Evolutionary conservation across 2,797 vertebrate species (phyloP), one percentile per base, ranked within the genome.

Genomic region (Limnodromus scolopaceus): DNA sequence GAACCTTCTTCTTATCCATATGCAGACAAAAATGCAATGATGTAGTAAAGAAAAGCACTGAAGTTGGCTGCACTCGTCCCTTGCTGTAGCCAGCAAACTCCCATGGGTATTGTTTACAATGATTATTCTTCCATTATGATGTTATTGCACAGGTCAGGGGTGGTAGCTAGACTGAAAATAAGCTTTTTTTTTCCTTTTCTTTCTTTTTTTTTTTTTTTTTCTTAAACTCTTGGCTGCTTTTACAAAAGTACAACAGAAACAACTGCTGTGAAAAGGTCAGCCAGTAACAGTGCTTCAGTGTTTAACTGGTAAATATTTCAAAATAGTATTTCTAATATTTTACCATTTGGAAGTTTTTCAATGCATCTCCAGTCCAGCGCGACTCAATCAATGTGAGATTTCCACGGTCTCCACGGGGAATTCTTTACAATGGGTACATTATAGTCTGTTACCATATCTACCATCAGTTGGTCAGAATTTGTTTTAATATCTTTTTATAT

Each of bases 71-170:
- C 76, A 55, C 76, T 85, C 58, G 7, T 95, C 95, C 92, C 78
- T 55, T 46, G 74, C 95, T 92, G 93, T 97, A 98, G 98, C 98
- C 98, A 98, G 75, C 89, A 95, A 92, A 85, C 85, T 98, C 98
- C 97, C 98, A 9, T 69, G 97, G 97, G 98, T 92, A 98, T 98
- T 98, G 97, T 98, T 98, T 97, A 97, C 98, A 97, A 97, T 97
- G 97, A 98, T 98, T 98, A 98, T 98, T 98, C 97, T 98, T 98
- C 98, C 98, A 98, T 98, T 98, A 98, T 98, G 97, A 97, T 98
- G 98, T 98, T 98, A 98, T 98, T 98, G 97, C 97, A 96, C 95
- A 97, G 97, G 96, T 96, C 54, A 97, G 94, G 97, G 92, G 97
- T 98, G 97, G 92, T 93, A 94, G 88, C 96, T 97, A 94, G 79